phyloP scores from a whole-genome alignment of 2,113 vertebrate species.

The Nettapus auritus region DNA sequence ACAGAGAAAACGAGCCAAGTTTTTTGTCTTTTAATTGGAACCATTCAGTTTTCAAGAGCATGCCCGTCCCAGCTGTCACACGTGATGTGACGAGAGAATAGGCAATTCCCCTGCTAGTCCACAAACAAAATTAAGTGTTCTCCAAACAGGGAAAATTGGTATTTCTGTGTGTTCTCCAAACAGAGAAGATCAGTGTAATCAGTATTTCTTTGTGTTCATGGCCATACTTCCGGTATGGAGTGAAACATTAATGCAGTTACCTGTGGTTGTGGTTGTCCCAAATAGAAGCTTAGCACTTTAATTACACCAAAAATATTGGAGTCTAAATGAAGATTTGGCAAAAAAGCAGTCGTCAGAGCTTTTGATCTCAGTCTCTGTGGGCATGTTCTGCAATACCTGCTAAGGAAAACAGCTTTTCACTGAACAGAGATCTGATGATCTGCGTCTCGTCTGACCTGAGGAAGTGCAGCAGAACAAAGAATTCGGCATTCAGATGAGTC shows the following conservation, averaged over 20 bases:
- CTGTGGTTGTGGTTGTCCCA: not conserved
- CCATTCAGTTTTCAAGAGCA: not conserved
- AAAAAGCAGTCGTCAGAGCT: not conserved
- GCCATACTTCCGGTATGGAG: not conserved
- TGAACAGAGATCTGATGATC: not conserved
- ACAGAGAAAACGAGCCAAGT: not conserved
- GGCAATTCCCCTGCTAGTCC: not conserved
- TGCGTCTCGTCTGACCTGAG: not conserved
- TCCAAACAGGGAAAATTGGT: not conserved
- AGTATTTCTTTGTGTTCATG: not conserved
- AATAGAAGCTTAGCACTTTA: not conserved
- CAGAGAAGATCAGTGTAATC: not conserved
- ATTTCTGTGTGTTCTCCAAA: not conserved
- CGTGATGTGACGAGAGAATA: not conserved
- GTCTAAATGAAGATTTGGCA: not conserved
- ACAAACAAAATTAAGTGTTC: not conserved
- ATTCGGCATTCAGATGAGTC: not conserved
- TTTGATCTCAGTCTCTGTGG: not conserved
- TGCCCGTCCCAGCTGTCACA: not conserved
- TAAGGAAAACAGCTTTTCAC: not conserved
- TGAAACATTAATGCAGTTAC: not conserved
- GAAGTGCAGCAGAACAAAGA: conserved; percentile 6
- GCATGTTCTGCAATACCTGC: not conserved
- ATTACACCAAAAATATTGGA: not conserved
- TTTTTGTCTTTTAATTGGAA: not conserved